Conservation (phyloP, 64 coral and sea anemone genomes). For the Montipora foliosa region DNA sequence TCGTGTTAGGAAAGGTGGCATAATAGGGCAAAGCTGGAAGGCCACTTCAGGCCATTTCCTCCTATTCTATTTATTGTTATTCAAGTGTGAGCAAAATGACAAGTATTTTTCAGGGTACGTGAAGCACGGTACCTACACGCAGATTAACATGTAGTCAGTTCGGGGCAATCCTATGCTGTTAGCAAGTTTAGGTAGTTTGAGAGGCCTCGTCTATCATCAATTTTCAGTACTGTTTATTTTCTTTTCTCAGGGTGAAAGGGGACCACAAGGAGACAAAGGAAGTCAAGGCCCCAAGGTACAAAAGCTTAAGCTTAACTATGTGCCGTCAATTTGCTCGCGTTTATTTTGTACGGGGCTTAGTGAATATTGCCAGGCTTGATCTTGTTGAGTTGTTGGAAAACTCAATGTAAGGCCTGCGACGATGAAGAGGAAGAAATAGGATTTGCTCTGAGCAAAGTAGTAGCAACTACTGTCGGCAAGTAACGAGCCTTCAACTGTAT, state of each 20-base stretch:
- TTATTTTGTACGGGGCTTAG: neutral
- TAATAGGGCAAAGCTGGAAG: neutral
- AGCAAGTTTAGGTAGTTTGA: neutral
- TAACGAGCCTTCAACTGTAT: conserved; percentile 19
- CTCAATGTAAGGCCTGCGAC: neutral
- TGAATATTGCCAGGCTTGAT: neutral
- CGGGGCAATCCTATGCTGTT: neutral
- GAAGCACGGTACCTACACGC: too few species aligned
- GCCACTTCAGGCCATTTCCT: neutral
- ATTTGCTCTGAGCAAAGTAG: neutral
- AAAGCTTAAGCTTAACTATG: neutral
- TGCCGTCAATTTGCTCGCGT: neutral
- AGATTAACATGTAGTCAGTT: too few species aligned
- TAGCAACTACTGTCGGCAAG: conserved; percentile 19
- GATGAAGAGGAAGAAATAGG: neutral
- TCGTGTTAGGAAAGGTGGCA: too few species aligned
- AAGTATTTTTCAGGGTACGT: neutral
- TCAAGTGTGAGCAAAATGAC: neutral
- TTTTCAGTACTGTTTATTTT: neutral
- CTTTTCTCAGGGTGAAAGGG: conserved; percentile 10
- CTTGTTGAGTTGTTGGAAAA: neutral
- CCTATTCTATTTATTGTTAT: neutral
- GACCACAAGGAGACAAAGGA: conserved; percentile 29
- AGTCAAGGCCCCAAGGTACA: conserved; percentile 23
- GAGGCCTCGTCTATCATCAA: neutral